phyloP scores from a whole-genome alignment of 2,113 vertebrate genomes.

The Petroica traversi region DNA sequence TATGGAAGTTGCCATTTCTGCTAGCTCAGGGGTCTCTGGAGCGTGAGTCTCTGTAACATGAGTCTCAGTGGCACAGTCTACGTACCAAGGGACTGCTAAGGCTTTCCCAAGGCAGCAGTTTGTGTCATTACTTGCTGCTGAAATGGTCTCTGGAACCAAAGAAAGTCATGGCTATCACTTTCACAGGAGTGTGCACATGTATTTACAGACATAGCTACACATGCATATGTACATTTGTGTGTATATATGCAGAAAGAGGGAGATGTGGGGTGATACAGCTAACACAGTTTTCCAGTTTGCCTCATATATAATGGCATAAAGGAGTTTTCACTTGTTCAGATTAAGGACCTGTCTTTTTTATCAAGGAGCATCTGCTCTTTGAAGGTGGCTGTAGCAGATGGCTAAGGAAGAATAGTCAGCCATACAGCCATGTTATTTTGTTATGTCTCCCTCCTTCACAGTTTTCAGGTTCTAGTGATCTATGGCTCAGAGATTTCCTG shows the following conservation, averaged over 20 bases:
- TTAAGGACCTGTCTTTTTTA: not conserved
- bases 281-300: not conserved
- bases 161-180: not conserved
- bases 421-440: not conserved
- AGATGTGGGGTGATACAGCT: not conserved
- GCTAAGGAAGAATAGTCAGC: not conserved
- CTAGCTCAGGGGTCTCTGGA: not conserved
- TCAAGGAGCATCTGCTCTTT: not conserved
- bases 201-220: too few relatives aligned
- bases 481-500: not conserved
- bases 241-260: not conserved
- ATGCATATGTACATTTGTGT: fast-evolving
- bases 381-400: not conserved
- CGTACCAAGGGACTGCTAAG: fast-evolving
- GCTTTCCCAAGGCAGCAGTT: not conserved
- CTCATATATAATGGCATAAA: not conserved
- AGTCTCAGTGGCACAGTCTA: not conserved
- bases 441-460: not conserved
- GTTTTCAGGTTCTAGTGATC: not conserved
- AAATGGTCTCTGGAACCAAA: not conserved
- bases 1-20: not conserved
- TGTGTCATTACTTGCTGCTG: not conserved
- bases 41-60: not conserved
- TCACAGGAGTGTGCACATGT: not conserved
- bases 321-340: not conserved